Conservation (phyloP, 1,140 invertebrate genomes). For the Drosophila melanica region DNA sequence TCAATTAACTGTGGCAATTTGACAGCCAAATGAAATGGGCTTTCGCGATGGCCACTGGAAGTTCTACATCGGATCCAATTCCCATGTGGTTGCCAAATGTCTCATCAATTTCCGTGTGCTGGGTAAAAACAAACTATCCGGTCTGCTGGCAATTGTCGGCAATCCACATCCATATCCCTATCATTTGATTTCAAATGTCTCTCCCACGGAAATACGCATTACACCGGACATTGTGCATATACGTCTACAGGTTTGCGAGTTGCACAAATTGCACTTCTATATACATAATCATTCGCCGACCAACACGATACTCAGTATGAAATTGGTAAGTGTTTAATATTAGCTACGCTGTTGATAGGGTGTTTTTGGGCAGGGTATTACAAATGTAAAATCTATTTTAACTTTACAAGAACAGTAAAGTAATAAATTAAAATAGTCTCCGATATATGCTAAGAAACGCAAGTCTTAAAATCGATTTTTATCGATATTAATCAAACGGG, state of each 20-base stretch:
- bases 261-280: slow-evolving; percentile 50
- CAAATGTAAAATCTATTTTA: too few relatives aligned
- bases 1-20: background rate
- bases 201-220: slow-evolving; percentile 58
- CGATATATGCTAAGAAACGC: too few relatives aligned
- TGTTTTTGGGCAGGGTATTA: too few relatives aligned
- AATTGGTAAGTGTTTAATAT: slow-evolving; percentile 51
- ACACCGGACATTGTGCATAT: slow-evolving; percentile 33
- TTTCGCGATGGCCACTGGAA: slow-evolving; percentile 69
- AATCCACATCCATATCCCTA: slow-evolving; percentile 52
- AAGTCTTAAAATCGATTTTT: background rate
- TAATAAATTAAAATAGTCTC: too few relatives aligned
- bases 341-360: too few relatives aligned
- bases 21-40: slow-evolving; percentile 62
- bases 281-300: slow-evolving; percentile 76
- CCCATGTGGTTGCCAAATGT: slow-evolving; percentile 41
- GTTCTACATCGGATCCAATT: slow-evolving; percentile 50
- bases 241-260: slow-evolving; percentile 54
- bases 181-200: slow-evolving; percentile 55
- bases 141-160: slow-evolving; percentile 67
- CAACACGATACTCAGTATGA: slow-evolving; percentile 56
- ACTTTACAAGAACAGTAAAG: too few relatives aligned
- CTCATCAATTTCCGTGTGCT: slow-evolving; percentile 53
- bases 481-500: too few relatives aligned
- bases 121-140: slow-evolving; percentile 52